Evolutionary conservation across 2,113 vertebrate genomes (phyloP).

Genomic region (Leptodactylus fuscus): DNA sequence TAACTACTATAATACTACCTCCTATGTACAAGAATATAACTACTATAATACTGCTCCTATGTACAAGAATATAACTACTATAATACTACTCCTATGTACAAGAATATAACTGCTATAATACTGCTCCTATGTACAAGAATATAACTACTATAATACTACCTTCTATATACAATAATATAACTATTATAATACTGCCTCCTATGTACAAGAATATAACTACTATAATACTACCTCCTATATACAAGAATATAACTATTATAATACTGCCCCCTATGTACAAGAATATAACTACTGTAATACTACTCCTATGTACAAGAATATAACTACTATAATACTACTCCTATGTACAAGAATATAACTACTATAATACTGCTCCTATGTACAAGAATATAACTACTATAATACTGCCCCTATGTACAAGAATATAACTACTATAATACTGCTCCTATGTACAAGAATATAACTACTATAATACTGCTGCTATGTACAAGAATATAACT

Average conservation of each 20-base stretch:
- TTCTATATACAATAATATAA: conserved; percentile 1
- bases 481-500: too few relatives aligned
- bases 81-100: too few relatives aligned
- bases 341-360: conserved; percentile 17
- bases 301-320: conserved; percentile 14
- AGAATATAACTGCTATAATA: too few relatives aligned
- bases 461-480: not conserved
- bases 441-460: not conserved
- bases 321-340: conserved; percentile 18
- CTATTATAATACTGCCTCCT: not conserved
- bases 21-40: conserved; percentile 12
- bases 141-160: conserved; percentile 9
- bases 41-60: conserved; percentile 2
- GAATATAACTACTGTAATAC: conserved; percentile 24
- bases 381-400: conserved; percentile 19
- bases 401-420: not conserved
- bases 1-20: not conserved
- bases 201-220: conserved; percentile 12
- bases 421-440: conserved; percentile 21
- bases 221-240: not conserved
- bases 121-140: not conserved
- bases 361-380: conserved; percentile 17
- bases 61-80: not conserved
- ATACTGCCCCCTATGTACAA: conserved; percentile 13
- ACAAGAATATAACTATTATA: conserved; percentile 7